Evolutionary conservation across 1,140 invertebrate genomes (phyloP).

Genomic region (Lamellibrachia luymesi): DNA sequence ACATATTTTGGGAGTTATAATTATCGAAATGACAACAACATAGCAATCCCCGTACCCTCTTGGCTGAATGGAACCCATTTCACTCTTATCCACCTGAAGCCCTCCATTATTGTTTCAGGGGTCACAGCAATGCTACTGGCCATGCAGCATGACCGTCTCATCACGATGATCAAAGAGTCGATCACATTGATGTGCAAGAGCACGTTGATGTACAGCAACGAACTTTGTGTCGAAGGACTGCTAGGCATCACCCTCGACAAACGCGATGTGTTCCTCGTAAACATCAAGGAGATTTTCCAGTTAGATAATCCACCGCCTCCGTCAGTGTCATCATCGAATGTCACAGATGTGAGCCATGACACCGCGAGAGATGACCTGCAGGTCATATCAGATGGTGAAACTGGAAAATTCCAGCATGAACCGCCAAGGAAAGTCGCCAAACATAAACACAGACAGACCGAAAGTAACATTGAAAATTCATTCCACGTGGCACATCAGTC

Average conservation of each 20-base stretch:
- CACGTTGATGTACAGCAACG: constrained; percentile 20
- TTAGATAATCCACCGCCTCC: neutral
- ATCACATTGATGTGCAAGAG: constrained; percentile 27
- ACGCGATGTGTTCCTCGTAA: constrained; percentile 29
- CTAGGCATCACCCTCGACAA: constrained; percentile 27
- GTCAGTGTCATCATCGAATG: neutral
- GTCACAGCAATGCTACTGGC: neutral
- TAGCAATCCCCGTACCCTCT: no score
- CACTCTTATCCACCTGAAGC: neutral
- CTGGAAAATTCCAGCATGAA: neutral
- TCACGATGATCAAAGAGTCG: constrained; percentile 21
- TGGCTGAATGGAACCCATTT: no score
- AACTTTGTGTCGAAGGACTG: constrained; percentile 26
- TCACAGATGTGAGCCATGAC: neutral
- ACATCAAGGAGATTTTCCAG: constrained; percentile 25
- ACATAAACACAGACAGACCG: neutral
- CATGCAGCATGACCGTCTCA: constrained; percentile 21
- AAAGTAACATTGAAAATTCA: neutral
- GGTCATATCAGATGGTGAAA: neutral
- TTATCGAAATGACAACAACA: no score
- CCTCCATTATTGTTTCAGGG: neutral
- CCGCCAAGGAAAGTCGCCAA: neutral
- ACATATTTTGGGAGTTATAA: no score
- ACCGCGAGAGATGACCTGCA: neutral
- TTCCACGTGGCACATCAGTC: neutral